Evolutionary conservation across 2,888 invertebrate species (phyloP).

Genomic region (Lamellibrachia satsuma): DNA sequence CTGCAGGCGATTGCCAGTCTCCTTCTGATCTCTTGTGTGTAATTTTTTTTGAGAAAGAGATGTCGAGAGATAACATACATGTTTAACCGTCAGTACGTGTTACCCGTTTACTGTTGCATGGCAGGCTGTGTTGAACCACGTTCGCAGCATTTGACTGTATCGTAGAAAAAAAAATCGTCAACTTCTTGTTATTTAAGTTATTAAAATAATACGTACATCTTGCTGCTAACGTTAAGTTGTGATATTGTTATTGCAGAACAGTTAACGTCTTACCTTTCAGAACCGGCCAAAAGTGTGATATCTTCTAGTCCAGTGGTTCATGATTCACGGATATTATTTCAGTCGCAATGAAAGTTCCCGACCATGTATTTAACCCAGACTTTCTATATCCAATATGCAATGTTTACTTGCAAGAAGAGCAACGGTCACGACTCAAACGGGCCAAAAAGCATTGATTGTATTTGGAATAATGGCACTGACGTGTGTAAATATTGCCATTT

Average conservation of each 20-base stretch:
- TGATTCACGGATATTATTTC: not conserved
- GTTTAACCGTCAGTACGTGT: no score
- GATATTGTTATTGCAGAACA: not conserved
- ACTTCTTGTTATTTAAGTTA: no score
- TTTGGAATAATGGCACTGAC: not conserved
- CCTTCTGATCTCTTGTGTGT: no score
- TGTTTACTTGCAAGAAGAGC: not conserved
- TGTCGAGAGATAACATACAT: no score
- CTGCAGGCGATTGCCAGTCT: no score
- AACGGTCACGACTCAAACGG: not conserved
- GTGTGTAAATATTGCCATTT: not conserved
- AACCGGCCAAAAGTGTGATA: not conserved
- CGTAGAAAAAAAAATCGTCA: no score
- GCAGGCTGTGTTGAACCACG: no score
- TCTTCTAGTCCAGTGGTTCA: not conserved
- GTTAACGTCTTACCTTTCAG: not conserved
- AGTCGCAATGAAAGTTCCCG: not conserved
- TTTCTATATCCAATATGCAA: not conserved
- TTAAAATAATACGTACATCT: no score
- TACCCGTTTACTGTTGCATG: no score
- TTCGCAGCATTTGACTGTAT: no score
- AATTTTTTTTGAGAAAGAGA: no score
- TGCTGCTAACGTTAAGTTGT: no score
- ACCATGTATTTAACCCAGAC: not conserved
- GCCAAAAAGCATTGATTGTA: not conserved